A percentile compares a stretch with the other conserved stretches of the same genome.
These are phyloP conservation scores for Corythaixoides concolor DNA, from an alignment of 2,113 vertebrate genomes.

Conservation along the genomic window DNA sequence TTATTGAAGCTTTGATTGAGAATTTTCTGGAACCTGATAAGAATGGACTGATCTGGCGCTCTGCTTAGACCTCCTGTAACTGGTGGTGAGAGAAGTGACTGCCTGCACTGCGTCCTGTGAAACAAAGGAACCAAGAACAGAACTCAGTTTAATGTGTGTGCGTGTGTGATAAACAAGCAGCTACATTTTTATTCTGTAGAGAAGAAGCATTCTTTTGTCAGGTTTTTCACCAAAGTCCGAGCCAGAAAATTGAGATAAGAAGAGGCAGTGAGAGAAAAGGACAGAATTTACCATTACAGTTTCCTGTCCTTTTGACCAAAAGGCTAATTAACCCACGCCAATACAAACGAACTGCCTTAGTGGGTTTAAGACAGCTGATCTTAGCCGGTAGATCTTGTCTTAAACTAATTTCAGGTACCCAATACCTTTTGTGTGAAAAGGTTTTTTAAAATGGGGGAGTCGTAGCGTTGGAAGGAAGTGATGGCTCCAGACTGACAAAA, in stretches of 20 bases:
- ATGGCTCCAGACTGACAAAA: not conserved
- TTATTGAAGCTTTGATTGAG: slow-evolving; percentile 80
- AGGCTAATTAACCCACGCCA: not conserved
- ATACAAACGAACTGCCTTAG: not conserved
- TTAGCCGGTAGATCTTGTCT: not conserved
- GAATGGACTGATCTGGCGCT: slow-evolving; percentile 86
- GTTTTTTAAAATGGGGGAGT: not conserved
- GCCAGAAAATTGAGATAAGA: not conserved
- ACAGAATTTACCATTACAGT: not conserved
- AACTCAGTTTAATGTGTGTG: not conserved
- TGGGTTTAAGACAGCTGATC: not conserved
- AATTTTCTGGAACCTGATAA: slow-evolving; percentile 88
- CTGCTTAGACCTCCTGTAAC: slow-evolving; percentile 50
- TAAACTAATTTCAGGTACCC: not conserved
- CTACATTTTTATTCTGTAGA: not conserved
- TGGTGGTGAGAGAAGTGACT: rapidly evolving
- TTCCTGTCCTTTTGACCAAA: slow-evolving; percentile 40
- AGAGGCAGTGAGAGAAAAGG: not conserved
- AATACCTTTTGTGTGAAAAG: not conserved
- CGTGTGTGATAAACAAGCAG: not conserved
- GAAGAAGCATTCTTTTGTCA: slow-evolving; percentile 36
- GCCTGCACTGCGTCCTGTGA: not conserved
- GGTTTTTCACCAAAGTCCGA: not conserved
- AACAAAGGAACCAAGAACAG: slow-evolving; percentile 27
- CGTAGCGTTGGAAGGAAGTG: not conserved